Conservation (phyloP, 2,113 vertebrate species). For the Ceyx cyanopectus region DNA sequence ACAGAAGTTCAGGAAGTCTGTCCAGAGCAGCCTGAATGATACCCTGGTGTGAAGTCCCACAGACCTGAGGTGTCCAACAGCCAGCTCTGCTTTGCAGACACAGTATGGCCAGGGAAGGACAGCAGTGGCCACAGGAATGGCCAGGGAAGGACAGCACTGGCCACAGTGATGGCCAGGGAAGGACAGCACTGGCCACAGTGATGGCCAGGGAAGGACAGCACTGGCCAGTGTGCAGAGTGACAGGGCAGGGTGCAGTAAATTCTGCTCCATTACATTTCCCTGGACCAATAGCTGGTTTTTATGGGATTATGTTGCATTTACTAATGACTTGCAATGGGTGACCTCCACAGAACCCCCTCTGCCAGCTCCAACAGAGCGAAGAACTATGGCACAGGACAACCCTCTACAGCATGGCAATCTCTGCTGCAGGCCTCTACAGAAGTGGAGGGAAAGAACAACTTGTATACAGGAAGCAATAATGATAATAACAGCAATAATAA, state of each 20-base stretch:
- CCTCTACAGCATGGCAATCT: background rate
- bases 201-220: background rate
- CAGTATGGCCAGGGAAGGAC: background rate
- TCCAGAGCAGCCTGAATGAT: background rate
- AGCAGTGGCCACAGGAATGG: background rate
- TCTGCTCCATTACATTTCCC: background rate
- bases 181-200: background rate
- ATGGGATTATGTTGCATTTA: background rate
- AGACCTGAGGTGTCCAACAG: background rate
- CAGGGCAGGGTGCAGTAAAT: background rate
- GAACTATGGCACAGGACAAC: background rate
- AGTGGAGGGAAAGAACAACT: background rate
- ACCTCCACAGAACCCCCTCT: background rate
- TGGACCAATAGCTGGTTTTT: background rate
- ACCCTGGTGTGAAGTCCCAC: background rate
- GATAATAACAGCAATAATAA: background rate
- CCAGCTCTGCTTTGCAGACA: background rate
- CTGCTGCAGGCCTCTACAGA: background rate
- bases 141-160: background rate
- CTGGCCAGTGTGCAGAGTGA: fast-evolving
- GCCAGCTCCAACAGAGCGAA: background rate
- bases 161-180: background rate
- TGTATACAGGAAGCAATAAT: background rate
- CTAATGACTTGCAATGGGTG: background rate
- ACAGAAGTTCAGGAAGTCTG: background rate